Conservation (phyloP, 2,797 vertebrate genomes). For the Coregonus suidteri region DNA sequence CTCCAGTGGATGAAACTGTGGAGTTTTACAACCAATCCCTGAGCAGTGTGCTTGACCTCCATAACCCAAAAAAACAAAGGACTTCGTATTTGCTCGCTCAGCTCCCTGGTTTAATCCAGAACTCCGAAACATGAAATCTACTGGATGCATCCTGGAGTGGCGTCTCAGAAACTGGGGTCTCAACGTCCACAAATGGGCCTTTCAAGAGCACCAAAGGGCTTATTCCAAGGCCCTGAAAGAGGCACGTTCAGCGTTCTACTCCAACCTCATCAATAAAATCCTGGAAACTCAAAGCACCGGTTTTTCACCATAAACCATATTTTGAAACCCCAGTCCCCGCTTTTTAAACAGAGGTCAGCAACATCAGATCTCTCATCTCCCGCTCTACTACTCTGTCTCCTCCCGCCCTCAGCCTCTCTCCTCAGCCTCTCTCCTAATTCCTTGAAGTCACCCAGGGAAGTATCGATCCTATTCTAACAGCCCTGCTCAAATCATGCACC, state of each 20-base stretch:
- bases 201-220: not conserved
- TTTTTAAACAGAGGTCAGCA: too few species aligned
- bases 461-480: too few species aligned
- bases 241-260: not conserved
- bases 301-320: too few species aligned
- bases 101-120: not conserved
- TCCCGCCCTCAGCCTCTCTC: too few species aligned
- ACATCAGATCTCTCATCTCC: too few species aligned
- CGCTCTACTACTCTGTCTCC: too few species aligned
- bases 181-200: not conserved
- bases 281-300: not conserved
- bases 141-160: not conserved
- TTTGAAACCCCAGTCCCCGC: too few species aligned
- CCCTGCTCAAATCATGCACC: too few species aligned
- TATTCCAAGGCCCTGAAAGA: not conserved
- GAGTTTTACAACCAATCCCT: not conserved
- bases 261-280: conserved; percentile 4
- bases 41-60: conserved; percentile 1
- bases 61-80: not conserved
- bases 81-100: not conserved
- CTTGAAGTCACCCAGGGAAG: not conserved
- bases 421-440: not conserved
- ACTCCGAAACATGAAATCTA: not conserved
- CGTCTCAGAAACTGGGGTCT: not conserved
- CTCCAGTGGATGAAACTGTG: too few species aligned